Conservation (phyloP, 2,888 invertebrate species). For the Panopea generosa region DNA sequence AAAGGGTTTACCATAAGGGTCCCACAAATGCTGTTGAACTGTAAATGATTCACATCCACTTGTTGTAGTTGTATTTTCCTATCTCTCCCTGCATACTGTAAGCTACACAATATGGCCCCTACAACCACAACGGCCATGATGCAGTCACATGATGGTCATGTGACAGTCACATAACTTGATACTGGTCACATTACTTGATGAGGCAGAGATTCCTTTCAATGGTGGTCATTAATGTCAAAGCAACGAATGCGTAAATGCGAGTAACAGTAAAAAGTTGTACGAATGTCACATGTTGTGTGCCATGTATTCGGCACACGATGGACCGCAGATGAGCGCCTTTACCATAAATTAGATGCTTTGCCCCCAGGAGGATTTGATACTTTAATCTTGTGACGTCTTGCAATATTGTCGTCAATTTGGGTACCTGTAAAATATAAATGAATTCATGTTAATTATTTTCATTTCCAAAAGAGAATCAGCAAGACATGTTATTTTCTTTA, state of each 20-base stretch:
- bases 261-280: constrained; percentile 4
- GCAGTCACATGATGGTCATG: constrained; percentile 12
- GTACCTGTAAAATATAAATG: constrained; percentile 86
- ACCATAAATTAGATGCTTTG: constrained; percentile 76
- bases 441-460: not conserved
- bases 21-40: too few species aligned
- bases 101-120: constrained; percentile 26
- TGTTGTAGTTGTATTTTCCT: not conserved
- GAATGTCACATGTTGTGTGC: constrained; percentile 2
- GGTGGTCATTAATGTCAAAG: constrained; percentile 6
- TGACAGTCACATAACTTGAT: constrained; percentile 26
- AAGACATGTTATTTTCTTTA: not conserved
- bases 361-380: constrained; percentile 84
- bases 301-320: not conserved
- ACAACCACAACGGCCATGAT: constrained; percentile 17
- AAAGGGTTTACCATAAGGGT: too few species aligned
- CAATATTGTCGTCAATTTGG: constrained; percentile 86
- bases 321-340: constrained; percentile 15
- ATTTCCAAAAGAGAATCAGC: not conserved
- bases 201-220: not conserved
- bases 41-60: too few species aligned
- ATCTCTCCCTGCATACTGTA: constrained; percentile 10
- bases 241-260: not conserved
- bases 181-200: not conserved
- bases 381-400: constrained; percentile 74